phyloP scores from a whole-genome alignment of 2,797 vertebrate genomes.

The Chrysocyon brachyurus region DNA sequence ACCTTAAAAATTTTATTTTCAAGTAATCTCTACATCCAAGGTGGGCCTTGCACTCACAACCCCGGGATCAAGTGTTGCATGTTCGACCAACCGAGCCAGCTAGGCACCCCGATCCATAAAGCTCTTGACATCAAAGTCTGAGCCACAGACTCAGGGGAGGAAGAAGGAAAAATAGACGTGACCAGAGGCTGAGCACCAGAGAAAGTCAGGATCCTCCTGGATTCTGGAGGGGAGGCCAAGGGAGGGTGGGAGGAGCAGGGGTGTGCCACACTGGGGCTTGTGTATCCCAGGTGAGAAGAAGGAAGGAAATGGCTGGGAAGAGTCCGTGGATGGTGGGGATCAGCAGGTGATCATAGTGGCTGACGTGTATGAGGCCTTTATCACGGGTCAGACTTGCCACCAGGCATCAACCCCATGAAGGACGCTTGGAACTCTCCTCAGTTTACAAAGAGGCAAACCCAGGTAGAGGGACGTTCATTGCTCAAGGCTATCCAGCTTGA shows the following conservation, averaged over 20 bases:
- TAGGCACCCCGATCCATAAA: background rate
- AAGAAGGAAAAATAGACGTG: background rate
- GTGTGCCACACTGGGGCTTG: background rate
- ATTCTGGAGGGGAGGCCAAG: background rate
- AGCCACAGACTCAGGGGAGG: background rate
- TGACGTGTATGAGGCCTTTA: background rate
- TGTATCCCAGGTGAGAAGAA: background rate
- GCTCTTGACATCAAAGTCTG: background rate
- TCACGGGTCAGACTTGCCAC: background rate
- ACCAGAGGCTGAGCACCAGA: background rate
- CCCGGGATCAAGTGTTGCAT: background rate
- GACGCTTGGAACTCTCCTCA: rapidly evolving
- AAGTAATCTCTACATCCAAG: background rate
- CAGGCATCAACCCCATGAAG: background rate
- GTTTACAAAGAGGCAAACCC: background rate
- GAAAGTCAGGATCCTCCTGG: too few relatives aligned
- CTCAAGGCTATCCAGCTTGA: background rate
- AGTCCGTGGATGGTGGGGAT: background rate
- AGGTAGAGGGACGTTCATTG: background rate
- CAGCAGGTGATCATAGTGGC: rapidly evolving
- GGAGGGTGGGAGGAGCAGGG: background rate
- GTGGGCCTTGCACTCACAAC: background rate
- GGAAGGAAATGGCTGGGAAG: background rate
- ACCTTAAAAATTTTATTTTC: background rate
- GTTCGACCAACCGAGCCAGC: background rate